phyloP scores from a whole-genome alignment of 2,888 invertebrate genomes.

The Imbricaverruca yamaguchii region DNA sequence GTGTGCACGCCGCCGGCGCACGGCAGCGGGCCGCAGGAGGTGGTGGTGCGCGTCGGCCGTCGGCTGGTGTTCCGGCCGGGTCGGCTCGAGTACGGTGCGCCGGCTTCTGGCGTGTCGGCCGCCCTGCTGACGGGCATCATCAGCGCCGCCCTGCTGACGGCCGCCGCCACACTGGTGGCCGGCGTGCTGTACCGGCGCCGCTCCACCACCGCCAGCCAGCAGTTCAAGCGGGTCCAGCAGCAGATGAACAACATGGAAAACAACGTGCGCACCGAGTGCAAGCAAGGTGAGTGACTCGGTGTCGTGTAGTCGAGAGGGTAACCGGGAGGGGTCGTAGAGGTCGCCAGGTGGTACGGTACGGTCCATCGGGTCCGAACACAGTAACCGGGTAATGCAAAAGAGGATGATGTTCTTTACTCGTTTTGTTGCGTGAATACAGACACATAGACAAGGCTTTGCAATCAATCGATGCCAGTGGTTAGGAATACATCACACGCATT shows the following conservation, averaged over 20 bases:
- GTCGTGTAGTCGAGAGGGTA: too few relatives aligned
- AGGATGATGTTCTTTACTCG: too few relatives aligned
- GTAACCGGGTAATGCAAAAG: too few relatives aligned
- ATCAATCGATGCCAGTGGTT: too few relatives aligned
- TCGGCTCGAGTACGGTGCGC: conserved; percentile 74
- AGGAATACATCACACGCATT: too few relatives aligned
- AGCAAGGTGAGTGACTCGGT: conserved; percentile 54
- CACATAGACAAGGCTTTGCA: too few relatives aligned
- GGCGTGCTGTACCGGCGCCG: conserved; percentile 82
- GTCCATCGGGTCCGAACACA: too few relatives aligned
- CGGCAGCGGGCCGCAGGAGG: conserved; percentile 41
- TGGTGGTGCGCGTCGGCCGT: conserved; percentile 73
- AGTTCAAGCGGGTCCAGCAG: conserved; percentile 95
- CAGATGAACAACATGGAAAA: conserved; percentile 98
- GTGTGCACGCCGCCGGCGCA: conserved; percentile 77
- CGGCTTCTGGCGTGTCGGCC: conserved; percentile 59
- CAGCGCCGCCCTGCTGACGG: conserved; percentile 70
- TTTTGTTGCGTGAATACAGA: too few relatives aligned
- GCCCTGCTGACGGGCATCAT: conserved; percentile 84
- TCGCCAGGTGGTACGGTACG: too few relatives aligned
- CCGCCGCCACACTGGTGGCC: conserved; percentile 68
- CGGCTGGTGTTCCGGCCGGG: conserved; percentile 81
- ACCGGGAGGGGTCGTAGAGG: too few relatives aligned
- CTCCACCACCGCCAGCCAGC: conserved; percentile 91
- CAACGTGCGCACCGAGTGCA: conserved; percentile 95